A percentile compares a stretch with the other conserved stretches of the same genome.
Evolutionary conservation across 2,888 invertebrate species (phyloP).

Genomic region (Alloplasta piceator): DNA sequence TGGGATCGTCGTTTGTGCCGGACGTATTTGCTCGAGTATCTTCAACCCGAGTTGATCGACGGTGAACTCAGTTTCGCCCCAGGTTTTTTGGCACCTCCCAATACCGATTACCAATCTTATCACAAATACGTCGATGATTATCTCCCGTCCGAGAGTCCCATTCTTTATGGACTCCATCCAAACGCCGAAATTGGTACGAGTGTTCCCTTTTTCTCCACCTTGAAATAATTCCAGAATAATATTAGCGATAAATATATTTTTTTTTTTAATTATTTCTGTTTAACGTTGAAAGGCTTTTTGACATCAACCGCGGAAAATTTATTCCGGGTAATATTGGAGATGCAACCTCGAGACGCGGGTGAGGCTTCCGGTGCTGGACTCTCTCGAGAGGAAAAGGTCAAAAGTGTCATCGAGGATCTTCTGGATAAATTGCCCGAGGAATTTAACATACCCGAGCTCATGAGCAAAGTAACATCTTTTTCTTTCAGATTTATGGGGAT

Average conservation of each 20-base stretch:
- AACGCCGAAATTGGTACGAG: slow-evolving; percentile 94
- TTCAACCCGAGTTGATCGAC: slow-evolving; percentile 94
- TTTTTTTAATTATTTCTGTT: not conserved
- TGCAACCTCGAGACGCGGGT: slow-evolving; percentile 94
- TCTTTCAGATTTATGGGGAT: no score
- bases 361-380: slow-evolving; percentile 88
- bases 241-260: not conserved
- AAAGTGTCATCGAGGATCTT: slow-evolving; percentile 89
- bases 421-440: slow-evolving; percentile 94
- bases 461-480: slow-evolving; percentile 87
- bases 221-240: no score
- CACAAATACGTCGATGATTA: slow-evolving; percentile 94
- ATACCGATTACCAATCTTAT: slow-evolving; percentile 93
- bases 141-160: slow-evolving; percentile 94
- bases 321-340: slow-evolving; percentile 93
- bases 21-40: slow-evolving; percentile 93
- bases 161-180: slow-evolving; percentile 95
- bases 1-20: slow-evolving; percentile 96
- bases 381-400: slow-evolving; percentile 92
- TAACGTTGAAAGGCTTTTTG: slow-evolving; percentile 85
- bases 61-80: slow-evolving; percentile 93
- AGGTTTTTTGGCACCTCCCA: slow-evolving; percentile 94
- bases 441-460: slow-evolving; percentile 93
- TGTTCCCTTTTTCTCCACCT: not conserved
- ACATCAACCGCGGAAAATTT: slow-evolving; percentile 93